A percentile compares a stretch with the other conserved stretches of the same genome.
Evolutionary conservation across 2,888 invertebrate genomes (phyloP).

Genomic region (Dichetophora obliterata): DNA sequence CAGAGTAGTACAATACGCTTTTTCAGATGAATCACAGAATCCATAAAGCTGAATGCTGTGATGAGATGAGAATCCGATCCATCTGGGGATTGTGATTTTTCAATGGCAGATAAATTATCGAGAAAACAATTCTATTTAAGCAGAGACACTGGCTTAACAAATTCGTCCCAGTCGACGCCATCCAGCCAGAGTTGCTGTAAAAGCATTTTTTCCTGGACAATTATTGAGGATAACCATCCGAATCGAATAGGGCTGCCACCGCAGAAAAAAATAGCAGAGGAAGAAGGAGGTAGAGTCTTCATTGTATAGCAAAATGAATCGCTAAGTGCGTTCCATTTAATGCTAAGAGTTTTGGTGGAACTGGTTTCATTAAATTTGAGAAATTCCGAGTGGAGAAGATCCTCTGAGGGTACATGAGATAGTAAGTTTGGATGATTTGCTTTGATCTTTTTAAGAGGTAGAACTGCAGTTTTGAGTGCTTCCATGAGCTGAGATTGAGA

Average conservation of each 20-base stretch:
- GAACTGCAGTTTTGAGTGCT: slow-evolving; percentile 10
- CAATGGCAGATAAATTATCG: slow-evolving; percentile 4
- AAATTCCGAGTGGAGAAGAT: slow-evolving; percentile 22
- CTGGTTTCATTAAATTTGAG: slow-evolving; percentile 24
- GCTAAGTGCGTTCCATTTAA: too few species aligned
- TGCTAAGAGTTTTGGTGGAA: slow-evolving; percentile 26
- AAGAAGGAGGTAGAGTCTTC: neutral
- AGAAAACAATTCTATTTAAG: slow-evolving; percentile 9
- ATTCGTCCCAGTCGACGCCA: slow-evolving; percentile 35
- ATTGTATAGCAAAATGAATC: slow-evolving; percentile 18
- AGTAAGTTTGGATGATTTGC: neutral
- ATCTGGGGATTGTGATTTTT: slow-evolving; percentile 27
- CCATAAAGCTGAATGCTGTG: too few species aligned
- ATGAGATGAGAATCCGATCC: slow-evolving; percentile 19
- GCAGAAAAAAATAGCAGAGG: neutral
- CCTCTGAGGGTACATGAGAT: neutral
- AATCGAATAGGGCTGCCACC: too few species aligned
- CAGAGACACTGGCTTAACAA: neutral
- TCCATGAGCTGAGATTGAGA: too few species aligned
- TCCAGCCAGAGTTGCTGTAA: slow-evolving; percentile 43
- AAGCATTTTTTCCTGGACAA: slow-evolving; percentile 34
- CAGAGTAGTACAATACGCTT: too few species aligned
- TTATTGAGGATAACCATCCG: slow-evolving; percentile 34
- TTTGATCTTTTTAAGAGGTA: slow-evolving; percentile 1
- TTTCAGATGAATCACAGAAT: slow-evolving; percentile 33